Percentiles rank a stretch among this genome's conserved stretches.
phyloP scores from a whole-genome alignment of 1,140 invertebrate genomes.

The Sesamia nonagrioides region DNA sequence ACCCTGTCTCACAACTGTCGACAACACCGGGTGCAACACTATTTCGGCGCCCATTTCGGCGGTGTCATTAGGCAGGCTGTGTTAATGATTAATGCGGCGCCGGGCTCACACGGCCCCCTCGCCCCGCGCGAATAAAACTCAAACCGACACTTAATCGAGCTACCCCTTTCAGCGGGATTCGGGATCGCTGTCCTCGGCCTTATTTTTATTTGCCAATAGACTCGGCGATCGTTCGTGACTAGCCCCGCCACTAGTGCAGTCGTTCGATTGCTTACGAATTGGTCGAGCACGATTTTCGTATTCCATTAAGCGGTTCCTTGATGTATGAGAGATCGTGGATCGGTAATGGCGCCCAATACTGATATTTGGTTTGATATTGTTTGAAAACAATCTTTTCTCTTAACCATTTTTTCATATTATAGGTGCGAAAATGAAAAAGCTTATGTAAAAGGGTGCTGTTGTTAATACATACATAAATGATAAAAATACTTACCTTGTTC shows the following conservation, averaged over 20 bases:
- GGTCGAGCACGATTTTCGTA: constrained; percentile 64
- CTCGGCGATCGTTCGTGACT: constrained; percentile 60
- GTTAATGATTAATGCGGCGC: constrained; percentile 87
- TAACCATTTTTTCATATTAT: neutral
- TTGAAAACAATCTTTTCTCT: neutral
- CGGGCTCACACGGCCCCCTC: constrained; percentile 75
- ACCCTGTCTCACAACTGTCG: constrained; percentile 58
- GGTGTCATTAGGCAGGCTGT: constrained; percentile 85
- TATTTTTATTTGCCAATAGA: constrained; percentile 76
- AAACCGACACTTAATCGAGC: constrained; percentile 84
- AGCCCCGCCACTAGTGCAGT: constrained; percentile 60
- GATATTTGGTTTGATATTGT: constrained; percentile 19
- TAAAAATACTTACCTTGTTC: constrained; percentile 7
- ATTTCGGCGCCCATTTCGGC: constrained; percentile 80
- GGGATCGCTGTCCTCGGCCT: constrained; percentile 68
- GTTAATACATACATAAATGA: neutral
- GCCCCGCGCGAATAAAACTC: constrained; percentile 79
- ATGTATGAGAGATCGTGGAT: constrained; percentile 29
- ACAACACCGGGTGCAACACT: constrained; percentile 71
- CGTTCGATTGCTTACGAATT: constrained; percentile 65
- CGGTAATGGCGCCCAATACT: constrained; percentile 11
- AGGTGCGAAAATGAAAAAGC: neutral
- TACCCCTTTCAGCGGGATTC: constrained; percentile 82
- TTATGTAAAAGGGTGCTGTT: constrained; percentile 17
- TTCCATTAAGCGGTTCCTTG: constrained; percentile 56